Percentiles rank a stretch among this genome's conserved stretches.
Evolutionary conservation across 2,888 invertebrate species (phyloP).

Genomic region (Lithophane ornitopus): DNA sequence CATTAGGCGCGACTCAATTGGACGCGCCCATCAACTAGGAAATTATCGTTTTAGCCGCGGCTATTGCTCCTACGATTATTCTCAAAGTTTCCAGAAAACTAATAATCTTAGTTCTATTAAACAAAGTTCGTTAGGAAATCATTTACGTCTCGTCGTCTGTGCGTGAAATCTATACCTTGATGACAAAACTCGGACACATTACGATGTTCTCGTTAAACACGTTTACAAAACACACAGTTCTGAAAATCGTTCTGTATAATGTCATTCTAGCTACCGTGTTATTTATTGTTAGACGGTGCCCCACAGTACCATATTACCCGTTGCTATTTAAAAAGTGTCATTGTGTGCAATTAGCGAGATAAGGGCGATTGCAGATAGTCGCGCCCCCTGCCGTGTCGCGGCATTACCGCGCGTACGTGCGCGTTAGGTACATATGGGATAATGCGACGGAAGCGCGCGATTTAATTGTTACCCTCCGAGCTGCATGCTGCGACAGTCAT

Average conservation of each 20-base stretch:
- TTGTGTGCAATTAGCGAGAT: conserved; percentile 56
- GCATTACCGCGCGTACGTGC: conserved; percentile 10
- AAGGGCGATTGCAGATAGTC: conserved; percentile 36
- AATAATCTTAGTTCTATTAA: conserved; percentile 38
- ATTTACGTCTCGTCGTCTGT: conserved; percentile 25
- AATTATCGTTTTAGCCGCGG: conserved; percentile 56
- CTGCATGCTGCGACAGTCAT: conserved; percentile 17
- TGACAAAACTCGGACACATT: conserved; percentile 30
- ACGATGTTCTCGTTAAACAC: conserved; percentile 5
- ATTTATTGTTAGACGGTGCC: conserved; percentile 1
- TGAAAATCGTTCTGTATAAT: conserved; percentile 16
- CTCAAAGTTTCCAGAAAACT: conserved; percentile 46
- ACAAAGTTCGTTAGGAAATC: conserved; percentile 26
- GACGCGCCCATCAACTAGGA: conserved; percentile 59
- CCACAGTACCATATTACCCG: conserved; percentile 24
- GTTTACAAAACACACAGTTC: conserved; percentile 33
- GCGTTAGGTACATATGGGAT: background rate
- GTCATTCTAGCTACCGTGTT: background rate
- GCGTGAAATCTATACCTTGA: conserved; percentile 37
- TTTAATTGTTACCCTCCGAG: conserved; percentile 45
- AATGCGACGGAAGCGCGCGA: conserved; percentile 45
- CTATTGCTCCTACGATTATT: conserved; percentile 46
- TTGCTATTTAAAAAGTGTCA: conserved; percentile 44
- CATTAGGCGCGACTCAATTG: conserved; percentile 61
- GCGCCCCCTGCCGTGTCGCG: conserved; percentile 9